These are phyloP conservation scores for Oikopleura albicans DNA, from an alignment of 23 tunicate genomes.

Conservation along the genomic window DNA sequence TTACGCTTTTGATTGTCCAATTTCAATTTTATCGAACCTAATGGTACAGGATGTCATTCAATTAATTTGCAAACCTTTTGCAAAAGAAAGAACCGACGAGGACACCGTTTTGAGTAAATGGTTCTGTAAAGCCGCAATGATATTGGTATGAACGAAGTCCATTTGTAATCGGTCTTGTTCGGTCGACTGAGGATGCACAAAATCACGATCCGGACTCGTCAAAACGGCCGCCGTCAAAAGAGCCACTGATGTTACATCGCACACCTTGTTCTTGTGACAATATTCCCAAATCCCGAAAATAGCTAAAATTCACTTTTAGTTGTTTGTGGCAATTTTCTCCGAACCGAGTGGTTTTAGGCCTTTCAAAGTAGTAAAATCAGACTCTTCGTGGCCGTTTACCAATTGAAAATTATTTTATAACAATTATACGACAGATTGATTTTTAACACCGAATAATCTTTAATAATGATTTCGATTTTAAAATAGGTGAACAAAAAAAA, in stretches of 20 bases:
- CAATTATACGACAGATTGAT: too few relatives aligned
- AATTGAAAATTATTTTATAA: too few relatives aligned
- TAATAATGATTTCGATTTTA: background rate
- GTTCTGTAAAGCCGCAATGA: background rate
- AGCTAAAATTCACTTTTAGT: background rate
- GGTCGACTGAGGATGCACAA: background rate
- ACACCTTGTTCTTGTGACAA: background rate
- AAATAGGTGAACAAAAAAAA: background rate
- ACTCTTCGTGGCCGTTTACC: too few relatives aligned
- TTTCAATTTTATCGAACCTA: too few relatives aligned
- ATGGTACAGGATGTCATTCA: too few relatives aligned
- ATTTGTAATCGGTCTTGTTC: background rate
- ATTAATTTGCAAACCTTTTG: background rate
- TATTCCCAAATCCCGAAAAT: conserved; percentile 7
- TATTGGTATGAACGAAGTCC: background rate
- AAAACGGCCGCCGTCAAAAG: background rate
- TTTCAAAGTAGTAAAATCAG: too few relatives aligned
- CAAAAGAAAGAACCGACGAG: background rate
- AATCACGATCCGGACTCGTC: background rate
- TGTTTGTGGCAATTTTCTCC: too few relatives aligned
- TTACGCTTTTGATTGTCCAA: too few relatives aligned
- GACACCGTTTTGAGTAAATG: background rate
- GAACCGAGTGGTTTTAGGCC: too few relatives aligned
- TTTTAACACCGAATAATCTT: too few relatives aligned
- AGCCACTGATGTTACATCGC: background rate